Base-by-base conservation (phyloP, 2,797 vertebrate species). In the Sebastes iracundus region DNA sequence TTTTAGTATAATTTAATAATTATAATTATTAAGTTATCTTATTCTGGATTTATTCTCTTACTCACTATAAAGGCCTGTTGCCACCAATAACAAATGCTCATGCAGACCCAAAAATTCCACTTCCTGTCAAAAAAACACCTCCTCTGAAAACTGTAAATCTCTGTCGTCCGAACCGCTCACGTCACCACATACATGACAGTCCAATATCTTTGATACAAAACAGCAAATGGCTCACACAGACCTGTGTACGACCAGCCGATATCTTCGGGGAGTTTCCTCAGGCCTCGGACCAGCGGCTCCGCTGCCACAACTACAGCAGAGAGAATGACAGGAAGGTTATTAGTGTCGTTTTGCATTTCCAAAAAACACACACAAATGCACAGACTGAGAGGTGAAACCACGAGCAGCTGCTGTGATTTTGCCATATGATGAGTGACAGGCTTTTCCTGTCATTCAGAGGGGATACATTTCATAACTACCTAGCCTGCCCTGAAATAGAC, bases 191-290 rank as follows among this genome's bases (percentile, higher is more conserved):
- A 67, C 22, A 35, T 1, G 20, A 27, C 72, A 20, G 18, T 28
- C 3, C 1, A 49, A 58, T 14, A 59, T 60, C 4, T 42, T 56
- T 33, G 9, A 60, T 42, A 42, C 38, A 42, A 42, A 42, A 42
- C 14, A 42, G 38, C 38, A 42, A 0, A 2, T 5, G 1, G 14
- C 25, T 53, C 25, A 33, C 25, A 92, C 94, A 32, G 93, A 99
- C 98, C 98, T 95, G 97, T 95, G 69, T 99, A 99, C 12, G 98
- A 99, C 98, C 98, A 99, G 79, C 97, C 97, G 59, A 97, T 94
- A 42, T 97, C 97, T 90, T 98, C 97, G 1, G 95, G 92, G 90
- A 97, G 90, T 93, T 97, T 98, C 85, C 95, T 94, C 85, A 95
- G 90, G 13, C 90, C 91, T 81, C 93, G 89, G 75, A 89, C 75